Evolutionary conservation across 2,797 vertebrate species (phyloP).

Genomic region (Microctenopoma lineatum): DNA sequence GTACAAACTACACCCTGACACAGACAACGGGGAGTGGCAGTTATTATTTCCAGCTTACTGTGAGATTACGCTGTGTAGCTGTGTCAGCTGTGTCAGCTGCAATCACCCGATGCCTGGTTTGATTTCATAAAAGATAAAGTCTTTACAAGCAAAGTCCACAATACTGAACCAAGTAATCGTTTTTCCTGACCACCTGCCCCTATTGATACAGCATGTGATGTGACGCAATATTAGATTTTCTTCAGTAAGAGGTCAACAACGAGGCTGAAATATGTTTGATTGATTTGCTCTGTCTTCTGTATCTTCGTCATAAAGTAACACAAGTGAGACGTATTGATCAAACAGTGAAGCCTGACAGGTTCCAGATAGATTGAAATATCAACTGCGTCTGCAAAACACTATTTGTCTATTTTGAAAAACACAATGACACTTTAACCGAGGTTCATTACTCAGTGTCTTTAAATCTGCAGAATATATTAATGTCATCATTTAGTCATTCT

Average conservation of each 20-base stretch:
- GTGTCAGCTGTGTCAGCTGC: constrained; percentile 22
- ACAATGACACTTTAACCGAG: not conserved
- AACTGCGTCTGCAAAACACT: constrained; percentile 2
- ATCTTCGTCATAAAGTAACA: constrained; percentile 12
- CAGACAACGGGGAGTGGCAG: constrained; percentile 33
- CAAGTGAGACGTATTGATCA: constrained; percentile 25
- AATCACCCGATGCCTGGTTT: constrained; percentile 44
- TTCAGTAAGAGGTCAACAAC: not conserved
- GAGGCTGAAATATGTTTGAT: constrained; percentile 30
- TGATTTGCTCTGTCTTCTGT: constrained; percentile 31
- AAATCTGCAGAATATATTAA: constrained; percentile 4
- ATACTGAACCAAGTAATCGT: not conserved
- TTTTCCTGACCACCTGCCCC: constrained; percentile 16
- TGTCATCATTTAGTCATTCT: not conserved
- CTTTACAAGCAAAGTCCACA: constrained; percentile 26
- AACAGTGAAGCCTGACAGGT: constrained; percentile 3
- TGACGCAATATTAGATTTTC: not conserved
- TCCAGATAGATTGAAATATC: constrained; percentile 18
- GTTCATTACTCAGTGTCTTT: constrained; percentile 13
- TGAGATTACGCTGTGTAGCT: constrained; percentile 33
- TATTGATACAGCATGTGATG: constrained; percentile 26
- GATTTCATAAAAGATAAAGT: constrained; percentile 61
- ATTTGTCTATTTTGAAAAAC: not conserved
- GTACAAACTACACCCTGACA: constrained; percentile 14
- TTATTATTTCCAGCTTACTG: constrained; percentile 58